These are phyloP conservation scores for Falco novaeseelandiae DNA, from an alignment of 2,797 vertebrate species.

Conservation along the genomic window DNA sequence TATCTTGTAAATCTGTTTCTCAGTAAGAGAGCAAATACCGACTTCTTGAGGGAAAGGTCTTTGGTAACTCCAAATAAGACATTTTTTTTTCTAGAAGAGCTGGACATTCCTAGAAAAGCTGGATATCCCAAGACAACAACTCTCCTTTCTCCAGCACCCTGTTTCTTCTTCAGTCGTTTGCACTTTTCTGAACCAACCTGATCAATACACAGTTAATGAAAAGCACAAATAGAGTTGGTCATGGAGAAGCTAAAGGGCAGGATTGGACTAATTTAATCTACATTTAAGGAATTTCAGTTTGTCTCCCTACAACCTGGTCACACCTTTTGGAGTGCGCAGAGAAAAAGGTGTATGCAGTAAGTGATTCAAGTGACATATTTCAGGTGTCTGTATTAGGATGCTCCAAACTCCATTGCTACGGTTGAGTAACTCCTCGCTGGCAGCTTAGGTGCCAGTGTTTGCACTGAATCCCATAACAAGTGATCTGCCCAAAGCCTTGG, in stretches of 20 bases:
- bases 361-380: not conserved
- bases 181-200: not conserved
- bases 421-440: not conserved
- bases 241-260: not conserved
- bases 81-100: not conserved
- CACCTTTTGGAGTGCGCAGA: not conserved
- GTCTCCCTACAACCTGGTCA: not conserved
- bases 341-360: not conserved
- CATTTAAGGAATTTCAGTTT: not conserved
- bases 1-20: not conserved
- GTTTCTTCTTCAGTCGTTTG: not conserved
- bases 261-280: not conserved
- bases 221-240: not conserved
- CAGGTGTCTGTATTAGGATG: not conserved
- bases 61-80: too few species aligned
- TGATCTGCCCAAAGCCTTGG: not conserved
- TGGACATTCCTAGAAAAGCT: not conserved
- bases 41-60: not conserved
- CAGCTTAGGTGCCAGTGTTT: not conserved
- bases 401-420: not conserved
- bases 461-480: rapidly evolving
- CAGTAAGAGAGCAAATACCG: not conserved
- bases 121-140: not conserved
- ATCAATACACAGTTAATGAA: not conserved
- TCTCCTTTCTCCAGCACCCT: not conserved